Percentiles rank a stretch among this genome's conserved stretches.
phyloP scores from a whole-genome alignment of 1,140 invertebrate genomes.

The Drosophila burlai region DNA sequence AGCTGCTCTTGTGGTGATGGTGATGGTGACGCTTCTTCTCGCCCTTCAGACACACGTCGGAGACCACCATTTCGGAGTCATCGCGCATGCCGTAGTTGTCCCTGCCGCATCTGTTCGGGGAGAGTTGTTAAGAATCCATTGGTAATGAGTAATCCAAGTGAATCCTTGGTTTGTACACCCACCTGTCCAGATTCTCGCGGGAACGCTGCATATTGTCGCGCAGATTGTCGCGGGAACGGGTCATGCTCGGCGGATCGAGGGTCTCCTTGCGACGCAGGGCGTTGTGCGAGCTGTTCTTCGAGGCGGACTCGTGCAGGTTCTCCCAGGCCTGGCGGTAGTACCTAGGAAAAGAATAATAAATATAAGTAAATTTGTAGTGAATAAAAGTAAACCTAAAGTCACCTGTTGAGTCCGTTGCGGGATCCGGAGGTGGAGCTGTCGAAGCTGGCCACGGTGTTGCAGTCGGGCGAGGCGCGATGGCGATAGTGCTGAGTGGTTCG shows the following conservation, averaged over 20 bases:
- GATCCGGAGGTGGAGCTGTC: constrained; percentile 94
- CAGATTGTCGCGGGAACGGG: constrained; percentile 83
- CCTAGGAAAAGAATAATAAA: constrained; percentile 8
- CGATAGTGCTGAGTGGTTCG: constrained; percentile 92
- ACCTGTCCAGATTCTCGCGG: constrained; percentile 86
- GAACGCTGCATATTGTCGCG: constrained; percentile 84
- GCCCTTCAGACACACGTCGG: constrained; percentile 87
- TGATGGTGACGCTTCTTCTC: constrained; percentile 93
- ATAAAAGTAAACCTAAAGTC: no score
- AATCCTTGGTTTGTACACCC: background rate
- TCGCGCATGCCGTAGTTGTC: constrained; percentile 90
- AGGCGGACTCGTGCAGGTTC: constrained; percentile 93
- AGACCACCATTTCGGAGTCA: constrained; percentile 92
- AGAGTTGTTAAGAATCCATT: background rate
- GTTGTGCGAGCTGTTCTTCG: constrained; percentile 85
- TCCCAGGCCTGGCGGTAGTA: constrained; percentile 96
- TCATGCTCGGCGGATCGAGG: constrained; percentile 88
- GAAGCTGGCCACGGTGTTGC: constrained; percentile 94
- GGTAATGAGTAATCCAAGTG: no score
- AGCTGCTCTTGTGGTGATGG: constrained; percentile 89
- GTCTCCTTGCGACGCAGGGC: constrained; percentile 89
- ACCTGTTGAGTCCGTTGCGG: constrained; percentile 91
- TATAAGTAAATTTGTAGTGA: background rate
- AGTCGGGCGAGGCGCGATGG: constrained; percentile 94
- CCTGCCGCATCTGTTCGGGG: constrained; percentile 66